Conservation (phyloP, 2,797 vertebrate species). For the Cetoscarus ocellatus region DNA sequence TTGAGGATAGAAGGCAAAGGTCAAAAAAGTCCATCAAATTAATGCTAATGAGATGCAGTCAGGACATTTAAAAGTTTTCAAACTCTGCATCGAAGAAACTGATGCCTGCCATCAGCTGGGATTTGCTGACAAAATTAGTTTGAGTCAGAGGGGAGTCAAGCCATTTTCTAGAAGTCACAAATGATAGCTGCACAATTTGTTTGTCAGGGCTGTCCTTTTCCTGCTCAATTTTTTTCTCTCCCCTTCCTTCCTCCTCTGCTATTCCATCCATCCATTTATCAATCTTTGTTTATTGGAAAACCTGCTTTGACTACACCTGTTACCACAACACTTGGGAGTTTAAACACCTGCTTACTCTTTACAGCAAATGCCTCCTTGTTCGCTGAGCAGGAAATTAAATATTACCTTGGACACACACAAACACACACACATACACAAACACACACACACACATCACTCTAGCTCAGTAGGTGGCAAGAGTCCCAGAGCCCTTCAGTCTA, state of each 20-base stretch:
- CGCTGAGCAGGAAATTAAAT: constrained; percentile 57
- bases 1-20: background rate
- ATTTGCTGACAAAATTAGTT: constrained; percentile 43
- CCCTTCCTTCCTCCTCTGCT: background rate
- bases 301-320: constrained; percentile 28
- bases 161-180: constrained; percentile 44
- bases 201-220: constrained; percentile 9
- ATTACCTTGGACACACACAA: constrained; percentile 26
- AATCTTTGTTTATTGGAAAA: constrained; percentile 1
- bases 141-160: constrained; percentile 50
- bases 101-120: constrained; percentile 33
- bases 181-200: constrained; percentile 24
- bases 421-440: constrained; percentile 15
- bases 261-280: background rate
- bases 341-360: constrained; percentile 53
- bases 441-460: constrained; percentile 1
- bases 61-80: constrained; percentile 12
- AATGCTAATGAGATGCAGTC: constrained; percentile 22
- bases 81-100: constrained; percentile 26
- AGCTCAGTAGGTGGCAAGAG: constrained; percentile 56
- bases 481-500: constrained; percentile 71
- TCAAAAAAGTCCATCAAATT: constrained; percentile 22
- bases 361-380: constrained; percentile 45
- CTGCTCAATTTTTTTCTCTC: background rate
- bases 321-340: constrained; percentile 41